Percentiles rank a stretch among this genome's conserved stretches.
phyloP scores from a whole-genome alignment of 2,888 invertebrate genomes.

The Gerris lacustris region DNA sequence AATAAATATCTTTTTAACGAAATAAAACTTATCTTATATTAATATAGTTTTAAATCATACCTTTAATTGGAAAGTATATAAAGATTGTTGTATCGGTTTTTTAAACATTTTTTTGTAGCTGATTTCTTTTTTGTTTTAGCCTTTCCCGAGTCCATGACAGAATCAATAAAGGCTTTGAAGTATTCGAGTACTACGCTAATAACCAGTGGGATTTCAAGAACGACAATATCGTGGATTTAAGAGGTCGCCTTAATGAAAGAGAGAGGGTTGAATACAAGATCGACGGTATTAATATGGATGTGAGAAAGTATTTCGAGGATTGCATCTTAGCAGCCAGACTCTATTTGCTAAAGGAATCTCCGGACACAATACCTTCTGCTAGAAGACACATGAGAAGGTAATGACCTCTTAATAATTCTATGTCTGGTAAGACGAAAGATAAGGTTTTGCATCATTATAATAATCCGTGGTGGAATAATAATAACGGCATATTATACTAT shows the following conservation, averaged over 20 bases:
- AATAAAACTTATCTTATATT: too few relatives aligned
- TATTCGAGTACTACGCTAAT: conserved; percentile 83
- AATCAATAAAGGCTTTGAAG: conserved; percentile 73
- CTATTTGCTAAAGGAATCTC: conserved; percentile 69
- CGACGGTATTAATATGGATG: conserved; percentile 58
- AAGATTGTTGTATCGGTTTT: neutral
- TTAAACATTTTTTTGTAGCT: neutral
- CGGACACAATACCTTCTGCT: conserved; percentile 67
- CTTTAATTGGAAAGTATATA: neutral
- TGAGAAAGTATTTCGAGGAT: conserved; percentile 67
- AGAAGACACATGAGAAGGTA: conserved; percentile 67
- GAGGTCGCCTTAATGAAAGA: conserved; percentile 49
- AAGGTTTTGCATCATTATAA: too few relatives aligned
- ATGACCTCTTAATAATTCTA: conserved; percentile 34
- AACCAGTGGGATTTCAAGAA: conserved; percentile 84
- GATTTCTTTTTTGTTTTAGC: conserved; percentile 40
- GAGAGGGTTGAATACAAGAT: conserved; percentile 56
- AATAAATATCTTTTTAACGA: too few relatives aligned
- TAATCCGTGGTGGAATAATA: too few relatives aligned
- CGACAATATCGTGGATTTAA: conserved; percentile 46
- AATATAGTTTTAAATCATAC: too few relatives aligned
- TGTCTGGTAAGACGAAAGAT: neutral
- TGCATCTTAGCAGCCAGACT: conserved; percentile 68
- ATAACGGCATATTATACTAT: conserved; percentile 1
- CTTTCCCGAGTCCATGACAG: conserved; percentile 70